Evolutionary conservation across 1,140 invertebrate genomes (phyloP), one percentile per base, ranked within the genome.

Genomic region (Drosophila kohkoa): DNA sequence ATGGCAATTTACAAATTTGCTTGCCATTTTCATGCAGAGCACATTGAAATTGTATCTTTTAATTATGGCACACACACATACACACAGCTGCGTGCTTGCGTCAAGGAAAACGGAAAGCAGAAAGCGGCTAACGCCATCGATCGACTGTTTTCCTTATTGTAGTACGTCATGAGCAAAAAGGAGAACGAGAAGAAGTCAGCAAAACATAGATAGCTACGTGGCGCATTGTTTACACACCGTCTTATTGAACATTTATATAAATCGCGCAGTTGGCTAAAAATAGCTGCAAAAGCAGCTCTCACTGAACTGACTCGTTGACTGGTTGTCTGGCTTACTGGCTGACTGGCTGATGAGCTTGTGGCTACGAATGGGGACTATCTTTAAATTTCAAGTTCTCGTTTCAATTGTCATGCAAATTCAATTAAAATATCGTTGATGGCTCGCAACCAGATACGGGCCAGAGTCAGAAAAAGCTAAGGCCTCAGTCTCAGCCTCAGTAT

Each of bases 391-490:
- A 76, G 72, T 63, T 49, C 52, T 67, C 49, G 55, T 60, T 58
- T 58, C 48, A 82, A 86, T 88, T 86, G 83, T 86, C 83, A 83
- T 88, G 83, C 71, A 88, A 83, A 88, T 88, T 88, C 83, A 88
- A 88, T 88, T 89, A 78, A 88, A 88, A 80, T 83, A 88, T 77
- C 67, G 59, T 64, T 75, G 73, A 70, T 69, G 51, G 55, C 28
- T 49, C 46, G 48, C 58, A 55, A 25, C 43, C 45, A 62, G 67
- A 70, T 70, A 69, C 30, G 45, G 15, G 16, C 5, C 48, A 45
- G 13, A 15, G 46, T 15, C 7, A 57, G 10, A 32, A 13, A 55
- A 7, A 41, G 46, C 13, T 5, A 48, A 16, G 10, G 30, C 41
- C 46, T 30, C 32, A 41, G 30, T 13, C 15, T 66, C 52, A n/a